Conservation (phyloP, 1,140 invertebrate species). For the Drosophila simulans region DNA sequence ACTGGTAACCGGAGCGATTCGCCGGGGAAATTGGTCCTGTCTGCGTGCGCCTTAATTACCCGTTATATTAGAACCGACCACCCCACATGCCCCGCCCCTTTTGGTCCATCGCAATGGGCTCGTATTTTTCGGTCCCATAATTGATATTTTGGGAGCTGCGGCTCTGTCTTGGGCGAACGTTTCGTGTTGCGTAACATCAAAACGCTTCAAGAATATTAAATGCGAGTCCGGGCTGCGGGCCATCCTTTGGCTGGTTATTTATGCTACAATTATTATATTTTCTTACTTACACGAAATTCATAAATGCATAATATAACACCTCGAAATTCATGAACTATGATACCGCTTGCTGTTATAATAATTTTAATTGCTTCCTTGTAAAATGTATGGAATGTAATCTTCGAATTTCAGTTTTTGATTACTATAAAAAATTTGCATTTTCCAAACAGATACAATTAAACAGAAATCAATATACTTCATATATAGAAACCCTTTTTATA, state of each 20-base stretch:
- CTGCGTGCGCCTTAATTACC: conserved; percentile 67
- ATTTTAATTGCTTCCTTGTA: too few species aligned
- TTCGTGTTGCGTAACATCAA: conserved; percentile 51
- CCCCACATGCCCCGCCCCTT: not conserved
- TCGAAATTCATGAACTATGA: too few species aligned
- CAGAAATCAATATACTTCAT: too few species aligned
- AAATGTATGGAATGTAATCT: too few species aligned
- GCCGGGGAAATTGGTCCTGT: conserved; percentile 5
- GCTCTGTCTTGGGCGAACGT: conserved; percentile 22
- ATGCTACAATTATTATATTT: not conserved
- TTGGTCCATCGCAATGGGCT: conserved; percentile 24
- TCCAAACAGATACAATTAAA: too few species aligned
- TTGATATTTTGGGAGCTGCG: conserved; percentile 78
- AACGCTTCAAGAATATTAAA: conserved; percentile 76
- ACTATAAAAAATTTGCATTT: too few species aligned
- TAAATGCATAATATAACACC: not conserved
- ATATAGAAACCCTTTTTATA: too few species aligned
- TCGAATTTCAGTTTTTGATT: too few species aligned
- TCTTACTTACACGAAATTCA: not conserved
- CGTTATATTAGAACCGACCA: conserved; percentile 60
- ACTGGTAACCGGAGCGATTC: conserved; percentile 28
- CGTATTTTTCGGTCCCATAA: conserved; percentile 75
- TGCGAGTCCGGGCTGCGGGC: not conserved
- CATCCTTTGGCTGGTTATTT: too few species aligned
- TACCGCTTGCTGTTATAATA: too few species aligned